Conservation (phyloP, 2,797 vertebrate species). For the Acomys russatus region DNA sequence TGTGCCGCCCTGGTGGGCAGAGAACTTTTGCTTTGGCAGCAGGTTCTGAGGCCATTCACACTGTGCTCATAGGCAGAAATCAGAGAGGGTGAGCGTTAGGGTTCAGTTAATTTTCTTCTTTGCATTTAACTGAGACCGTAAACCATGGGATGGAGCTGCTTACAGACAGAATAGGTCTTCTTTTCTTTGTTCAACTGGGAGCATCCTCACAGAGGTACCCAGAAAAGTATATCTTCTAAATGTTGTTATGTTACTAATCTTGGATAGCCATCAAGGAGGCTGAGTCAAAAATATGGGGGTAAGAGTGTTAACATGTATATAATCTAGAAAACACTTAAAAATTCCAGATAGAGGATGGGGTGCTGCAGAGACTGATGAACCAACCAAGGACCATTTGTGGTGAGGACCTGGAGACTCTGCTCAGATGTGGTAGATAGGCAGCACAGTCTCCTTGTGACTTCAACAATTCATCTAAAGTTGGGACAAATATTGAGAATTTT, state of each 20-base stretch:
- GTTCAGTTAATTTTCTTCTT: not conserved
- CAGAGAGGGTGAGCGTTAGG: not conserved
- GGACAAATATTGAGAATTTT: not conserved
- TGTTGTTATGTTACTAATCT: not conserved
- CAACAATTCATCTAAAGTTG: not conserved
- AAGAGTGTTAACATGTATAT: not conserved
- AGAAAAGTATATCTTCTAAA: not conserved
- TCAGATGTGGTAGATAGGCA: too few relatives aligned
- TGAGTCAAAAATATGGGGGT: not conserved
- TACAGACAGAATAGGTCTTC: not conserved
- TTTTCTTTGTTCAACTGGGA: not conserved
- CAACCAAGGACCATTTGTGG: too few relatives aligned
- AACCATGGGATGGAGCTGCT: too few relatives aligned
- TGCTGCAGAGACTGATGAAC: too few relatives aligned
- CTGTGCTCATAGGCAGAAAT: not conserved
- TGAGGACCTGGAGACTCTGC: too few relatives aligned
- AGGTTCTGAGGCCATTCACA: too few relatives aligned
- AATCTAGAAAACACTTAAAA: too few relatives aligned
- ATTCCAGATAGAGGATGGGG: too few relatives aligned
- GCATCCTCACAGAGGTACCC: not conserved
- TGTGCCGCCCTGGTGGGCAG: too few relatives aligned
- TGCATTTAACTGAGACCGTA: not conserved
- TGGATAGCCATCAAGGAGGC: not conserved
- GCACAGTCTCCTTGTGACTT: too few relatives aligned
- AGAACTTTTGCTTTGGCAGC: not conserved